Evolutionary conservation across 1,140 invertebrate genomes (phyloP).

Genomic region (Delia radicum): DNA sequence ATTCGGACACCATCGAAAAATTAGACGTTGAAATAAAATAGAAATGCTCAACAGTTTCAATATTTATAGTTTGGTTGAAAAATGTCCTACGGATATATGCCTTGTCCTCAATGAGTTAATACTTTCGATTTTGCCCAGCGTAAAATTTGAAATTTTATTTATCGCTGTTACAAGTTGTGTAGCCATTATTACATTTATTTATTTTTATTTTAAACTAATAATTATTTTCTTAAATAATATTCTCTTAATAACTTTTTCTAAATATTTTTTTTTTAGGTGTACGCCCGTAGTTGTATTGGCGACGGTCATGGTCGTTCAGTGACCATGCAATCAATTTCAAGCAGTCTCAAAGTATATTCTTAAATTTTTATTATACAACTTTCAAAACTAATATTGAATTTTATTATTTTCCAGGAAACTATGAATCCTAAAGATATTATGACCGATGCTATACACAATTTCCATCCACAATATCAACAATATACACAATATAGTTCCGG

Average conservation of each 20-base stretch:
- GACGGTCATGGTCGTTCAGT: slow-evolving; percentile 86
- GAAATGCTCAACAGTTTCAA: too few relatives aligned
- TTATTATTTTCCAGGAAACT: slow-evolving; percentile 76
- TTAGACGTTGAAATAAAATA: too few relatives aligned
- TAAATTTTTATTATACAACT: neutral
- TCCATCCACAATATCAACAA: slow-evolving; percentile 99
- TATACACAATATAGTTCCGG: slow-evolving; percentile 97
- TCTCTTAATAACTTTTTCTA: too few relatives aligned
- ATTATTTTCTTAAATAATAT: neutral
- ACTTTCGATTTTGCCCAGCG: too few relatives aligned
- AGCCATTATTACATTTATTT: too few relatives aligned
- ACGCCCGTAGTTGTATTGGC: slow-evolving; percentile 72
- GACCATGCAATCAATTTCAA: slow-evolving; percentile 98
- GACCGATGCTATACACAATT: slow-evolving; percentile 99
- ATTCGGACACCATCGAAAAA: too few relatives aligned
- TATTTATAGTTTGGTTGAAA: too few relatives aligned
- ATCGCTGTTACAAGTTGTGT: too few relatives aligned
- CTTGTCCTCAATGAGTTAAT: too few relatives aligned
- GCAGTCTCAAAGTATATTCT: slow-evolving; percentile 84
- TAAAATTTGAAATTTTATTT: too few relatives aligned
- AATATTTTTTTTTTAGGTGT: slow-evolving; percentile 58
- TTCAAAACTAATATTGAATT: neutral
- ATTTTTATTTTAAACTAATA: too few relatives aligned
- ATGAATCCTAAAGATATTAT: slow-evolving; percentile 99
- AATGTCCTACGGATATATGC: too few relatives aligned